A percentile compares a stretch with the other conserved stretches of the same genome.
phyloP scores from a whole-genome alignment of 2,888 invertebrate species.

The Cataglyphis altisquamis region DNA sequence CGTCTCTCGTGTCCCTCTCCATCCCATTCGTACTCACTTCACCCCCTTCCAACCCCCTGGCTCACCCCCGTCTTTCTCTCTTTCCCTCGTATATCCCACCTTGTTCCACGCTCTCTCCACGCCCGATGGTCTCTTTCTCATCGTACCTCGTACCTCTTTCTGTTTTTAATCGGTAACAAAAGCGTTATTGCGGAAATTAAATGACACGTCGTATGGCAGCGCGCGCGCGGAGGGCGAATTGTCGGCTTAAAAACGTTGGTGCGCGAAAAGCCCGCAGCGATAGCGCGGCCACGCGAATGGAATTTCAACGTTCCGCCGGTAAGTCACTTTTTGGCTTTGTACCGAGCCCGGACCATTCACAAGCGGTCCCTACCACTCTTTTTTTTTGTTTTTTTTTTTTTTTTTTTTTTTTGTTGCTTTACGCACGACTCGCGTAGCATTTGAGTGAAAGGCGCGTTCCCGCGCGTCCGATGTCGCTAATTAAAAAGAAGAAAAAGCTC shows the following conservation, averaged over 20 bases:
- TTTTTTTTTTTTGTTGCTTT: conserved; percentile 31
- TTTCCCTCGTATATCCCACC: conserved; percentile 48
- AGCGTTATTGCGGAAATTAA: conserved; percentile 84
- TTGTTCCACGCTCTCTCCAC: conserved; percentile 59
- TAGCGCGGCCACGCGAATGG: conserved; percentile 57
- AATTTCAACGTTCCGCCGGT: conserved; percentile 57
- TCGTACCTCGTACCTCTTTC: conserved; percentile 66
- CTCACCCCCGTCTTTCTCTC: conserved; percentile 13
- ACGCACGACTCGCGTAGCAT: conserved; percentile 48
- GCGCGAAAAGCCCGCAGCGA: conserved; percentile 53
- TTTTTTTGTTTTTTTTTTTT: background rate
- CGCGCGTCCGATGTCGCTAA: conserved; percentile 40
- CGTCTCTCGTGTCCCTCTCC: conserved; percentile 57
- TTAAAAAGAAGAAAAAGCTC: conserved; percentile 28
- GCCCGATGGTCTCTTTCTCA: conserved; percentile 65
- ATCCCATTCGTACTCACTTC: conserved; percentile 20
- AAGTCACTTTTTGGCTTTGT: conserved; percentile 57
- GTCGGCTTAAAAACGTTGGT: conserved; percentile 70
- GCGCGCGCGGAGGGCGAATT: conserved; percentile 69
- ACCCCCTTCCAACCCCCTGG: conserved; percentile 49
- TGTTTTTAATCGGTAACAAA: conserved; percentile 81
- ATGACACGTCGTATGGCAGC: conserved; percentile 77
- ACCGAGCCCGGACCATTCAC: conserved; percentile 32
- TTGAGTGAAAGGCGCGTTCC: conserved; percentile 44
- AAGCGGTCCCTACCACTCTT: conserved; percentile 43